A percentile compares a stretch with the other conserved stretches of the same genome.
Evolutionary conservation across 2,113 vertebrate genomes (phyloP).

Genomic region (Terrapene triunguis): DNA sequence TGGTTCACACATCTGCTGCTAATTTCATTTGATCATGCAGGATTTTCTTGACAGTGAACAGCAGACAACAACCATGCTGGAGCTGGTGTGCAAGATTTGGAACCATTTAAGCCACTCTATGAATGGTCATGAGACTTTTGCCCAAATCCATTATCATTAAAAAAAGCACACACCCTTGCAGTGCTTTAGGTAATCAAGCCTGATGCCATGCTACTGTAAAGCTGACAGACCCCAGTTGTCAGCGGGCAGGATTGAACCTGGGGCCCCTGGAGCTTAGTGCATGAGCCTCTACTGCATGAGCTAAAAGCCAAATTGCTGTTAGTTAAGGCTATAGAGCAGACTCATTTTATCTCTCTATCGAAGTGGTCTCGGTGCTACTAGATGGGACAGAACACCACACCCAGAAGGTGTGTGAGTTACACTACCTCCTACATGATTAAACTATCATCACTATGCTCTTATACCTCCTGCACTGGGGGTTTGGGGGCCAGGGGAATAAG

Average conservation of each 20-base stretch:
- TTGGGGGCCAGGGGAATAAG: not conserved
- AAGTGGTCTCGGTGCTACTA: too few species aligned
- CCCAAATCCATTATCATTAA: not conserved
- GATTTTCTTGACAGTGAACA: not conserved
- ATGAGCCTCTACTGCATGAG: too few species aligned
- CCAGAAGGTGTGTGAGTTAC: too few species aligned
- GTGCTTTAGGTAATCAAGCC: not conserved
- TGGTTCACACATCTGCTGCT: accelerated
- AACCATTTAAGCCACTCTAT: not conserved
- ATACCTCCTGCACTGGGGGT: not conserved
- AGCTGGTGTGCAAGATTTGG: not conserved
- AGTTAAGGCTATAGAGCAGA: too few species aligned
- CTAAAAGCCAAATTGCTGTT: too few species aligned
- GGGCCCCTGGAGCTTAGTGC: too few species aligned
- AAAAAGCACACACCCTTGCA: not conserved
- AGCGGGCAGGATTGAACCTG: too few species aligned
- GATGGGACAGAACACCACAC: too few species aligned
- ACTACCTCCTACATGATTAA: not conserved
- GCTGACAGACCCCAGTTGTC: too few species aligned
- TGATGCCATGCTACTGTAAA: not conserved
- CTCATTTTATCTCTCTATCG: too few species aligned
- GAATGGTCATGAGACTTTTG: not conserved
- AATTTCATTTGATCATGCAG: not conserved
- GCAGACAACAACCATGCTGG: not conserved
- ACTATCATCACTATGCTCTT: not conserved